Conservation (phyloP, 2,113 vertebrate genomes). For the Nyctereutes procyonoides region DNA sequence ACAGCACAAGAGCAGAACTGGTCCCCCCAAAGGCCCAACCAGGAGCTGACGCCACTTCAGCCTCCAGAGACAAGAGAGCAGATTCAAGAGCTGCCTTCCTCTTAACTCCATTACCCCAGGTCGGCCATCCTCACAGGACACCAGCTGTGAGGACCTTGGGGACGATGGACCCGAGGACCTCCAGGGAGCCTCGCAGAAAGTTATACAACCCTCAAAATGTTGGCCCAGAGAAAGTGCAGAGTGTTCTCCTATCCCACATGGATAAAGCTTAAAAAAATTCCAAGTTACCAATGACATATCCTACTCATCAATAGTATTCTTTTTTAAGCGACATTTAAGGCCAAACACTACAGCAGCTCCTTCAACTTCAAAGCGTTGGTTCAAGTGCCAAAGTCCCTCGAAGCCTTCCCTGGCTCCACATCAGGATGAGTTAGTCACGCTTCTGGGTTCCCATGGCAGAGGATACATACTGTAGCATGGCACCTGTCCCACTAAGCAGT, state of each 20-base stretch:
- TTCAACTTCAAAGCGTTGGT: background rate
- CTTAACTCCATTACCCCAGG: background rate
- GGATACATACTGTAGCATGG: fast-evolving
- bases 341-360: background rate
- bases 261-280: background rate
- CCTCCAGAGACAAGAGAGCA: background rate
- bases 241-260: too few species aligned
- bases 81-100: background rate
- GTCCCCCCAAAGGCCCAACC: background rate
- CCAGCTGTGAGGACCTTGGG: background rate
- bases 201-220: background rate
- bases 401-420: background rate
- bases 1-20: background rate
- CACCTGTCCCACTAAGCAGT: background rate
- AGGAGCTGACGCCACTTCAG: fast-evolving
- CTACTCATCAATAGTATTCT: background rate
- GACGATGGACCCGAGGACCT: background rate
- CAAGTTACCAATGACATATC: background rate
- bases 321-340: background rate
- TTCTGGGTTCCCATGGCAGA: background rate
- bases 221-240: background rate
- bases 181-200: background rate
- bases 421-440: background rate
- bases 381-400: background rate
- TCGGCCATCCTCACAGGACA: background rate